These are phyloP conservation scores for Zelostemma sp. DNA, from an alignment of 1,140 invertebrate genomes.

Conservation along the genomic window DNA sequence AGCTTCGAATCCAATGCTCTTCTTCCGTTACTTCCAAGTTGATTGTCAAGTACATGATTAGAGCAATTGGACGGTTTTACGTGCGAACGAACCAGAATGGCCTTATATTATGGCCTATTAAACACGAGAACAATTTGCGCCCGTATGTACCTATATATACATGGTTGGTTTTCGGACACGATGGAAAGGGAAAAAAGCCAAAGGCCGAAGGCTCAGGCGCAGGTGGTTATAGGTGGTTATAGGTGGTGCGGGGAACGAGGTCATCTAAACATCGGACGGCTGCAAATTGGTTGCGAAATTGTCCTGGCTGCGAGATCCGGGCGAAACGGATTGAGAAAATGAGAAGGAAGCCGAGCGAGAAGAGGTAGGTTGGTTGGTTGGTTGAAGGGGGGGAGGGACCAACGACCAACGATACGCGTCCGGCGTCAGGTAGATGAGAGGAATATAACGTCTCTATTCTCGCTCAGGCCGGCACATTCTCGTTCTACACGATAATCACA, in stretches of 20 bases:
- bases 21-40: no score
- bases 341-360: no score
- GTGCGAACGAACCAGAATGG: no score
- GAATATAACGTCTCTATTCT: conserved; percentile 62
- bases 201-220: conserved; percentile 29
- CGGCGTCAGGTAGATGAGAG: conserved; percentile 44
- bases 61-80: no score
- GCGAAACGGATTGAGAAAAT: conserved; percentile 36
- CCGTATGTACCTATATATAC: no score
- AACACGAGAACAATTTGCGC: conserved; percentile 36
- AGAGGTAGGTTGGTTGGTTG: no score
- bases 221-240: conserved; percentile 34
- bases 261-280: conserved; percentile 31
- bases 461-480: conserved; percentile 52
- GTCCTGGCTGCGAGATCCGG: conserved; percentile 27
- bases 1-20: no score
- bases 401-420: conserved; percentile 18
- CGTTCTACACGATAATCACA: conserved; percentile 60
- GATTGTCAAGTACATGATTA: no score
- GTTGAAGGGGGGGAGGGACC: conserved; percentile 29
- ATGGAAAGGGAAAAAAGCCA: no score
- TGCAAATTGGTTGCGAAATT: conserved; percentile 40
- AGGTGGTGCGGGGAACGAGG: background rate
- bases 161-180: conserved; percentile 31
- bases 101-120: no score